Base-by-base conservation (phyloP, 2,888 invertebrate species). In the Cephus pulcher region DNA sequence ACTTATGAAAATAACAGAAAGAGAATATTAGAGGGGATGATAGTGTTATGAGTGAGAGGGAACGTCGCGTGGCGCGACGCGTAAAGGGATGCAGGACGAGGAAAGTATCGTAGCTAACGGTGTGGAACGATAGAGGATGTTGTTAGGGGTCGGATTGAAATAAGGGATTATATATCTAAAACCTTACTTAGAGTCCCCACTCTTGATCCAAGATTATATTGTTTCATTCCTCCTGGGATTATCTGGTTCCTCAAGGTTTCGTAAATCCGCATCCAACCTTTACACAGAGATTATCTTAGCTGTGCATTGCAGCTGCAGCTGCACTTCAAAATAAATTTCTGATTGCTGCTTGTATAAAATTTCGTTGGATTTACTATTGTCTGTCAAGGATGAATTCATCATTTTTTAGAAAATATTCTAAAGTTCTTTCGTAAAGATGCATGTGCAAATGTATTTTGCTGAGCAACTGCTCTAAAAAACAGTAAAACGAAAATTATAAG, bases 61-160 rank as follows among this genome's bases (percentile, higher is more conserved):
- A 56, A 56, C 0, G 56, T 23, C 23, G 9, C 56, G 56, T 56
- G 56, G 56, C 56, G n/a, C 11, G 76, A 71, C 11, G 76, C 15
- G n/a, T 23, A 35, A 40, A 69, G 68, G 78, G 75, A 75, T 73
- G 76, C 78, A 75, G 74, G 73, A 77, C 77, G 74, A 70, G 75
- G 73, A 37, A 56, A 75, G 80, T 73, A 80, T 78, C 73, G 76
- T 68, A 79, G 76, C 75, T 82, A 82, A 82, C 82, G 79, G 79
- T 32, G 79, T 76, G 82, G 78, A 82, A 82, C 79, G 81, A 81
- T 81, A 81, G 80, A 80, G 80, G 77, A 79, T 80, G 80, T 80
- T 82, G 76, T 82, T 78, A 75, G 79, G 79, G 78, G 78, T 77
- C 80, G 73, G 68, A 82, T 79, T 80, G 79, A 82, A 82, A 81